Base-by-base conservation (phyloP, 2,888 invertebrate genomes). In the Apomyelois bistriatella region DNA sequence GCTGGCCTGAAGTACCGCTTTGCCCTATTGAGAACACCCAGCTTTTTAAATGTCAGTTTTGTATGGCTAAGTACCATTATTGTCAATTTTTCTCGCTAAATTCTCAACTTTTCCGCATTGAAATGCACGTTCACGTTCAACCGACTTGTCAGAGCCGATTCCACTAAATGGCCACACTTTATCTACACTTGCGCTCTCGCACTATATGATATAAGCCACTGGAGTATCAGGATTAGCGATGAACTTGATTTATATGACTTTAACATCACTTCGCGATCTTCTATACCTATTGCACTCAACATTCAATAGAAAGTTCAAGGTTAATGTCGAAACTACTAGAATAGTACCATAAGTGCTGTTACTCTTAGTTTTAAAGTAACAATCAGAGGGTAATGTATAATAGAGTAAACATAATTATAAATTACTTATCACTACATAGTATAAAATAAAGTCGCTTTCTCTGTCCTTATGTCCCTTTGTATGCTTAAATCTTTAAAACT, bases 191-290 rank as follows among this genome's bases (percentile, higher is more conserved):
- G 17, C 35, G 51, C 58, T 52, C 59, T 54, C 53, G 55, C 54
- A 38, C 32, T 38, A 32, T 35, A 32, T 47, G 53, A 52, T 40
- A 35, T 52, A 15, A 48, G 48, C 55, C 32, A 53, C 59, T 54
- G 53, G 56, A 60, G 59, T 64, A 66, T 60, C 55, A 53, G 51
- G 58, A 60, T 59, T 55, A 53, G 60, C 66, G 65, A 74, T 74
- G 66, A 76, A 66, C 59, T 62, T 73, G 74, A 76, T 76, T 70
- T 74, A 76, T 66, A 62, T 55, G 56, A 58, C 58, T 58, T 52
- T 52, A 52, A 50, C 50, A 6, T 35, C 48, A 60, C 48, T 58
- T 58, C 2, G 53, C 12, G 35, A 53, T 51, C 16, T 58, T 52
- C 36, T 15, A 15, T 47, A 36, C 35, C n/a, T n/a, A n/a, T n/a